phyloP scores from a whole-genome alignment of 2,113 vertebrate genomes.

The Gymnarchus niloticus region DNA sequence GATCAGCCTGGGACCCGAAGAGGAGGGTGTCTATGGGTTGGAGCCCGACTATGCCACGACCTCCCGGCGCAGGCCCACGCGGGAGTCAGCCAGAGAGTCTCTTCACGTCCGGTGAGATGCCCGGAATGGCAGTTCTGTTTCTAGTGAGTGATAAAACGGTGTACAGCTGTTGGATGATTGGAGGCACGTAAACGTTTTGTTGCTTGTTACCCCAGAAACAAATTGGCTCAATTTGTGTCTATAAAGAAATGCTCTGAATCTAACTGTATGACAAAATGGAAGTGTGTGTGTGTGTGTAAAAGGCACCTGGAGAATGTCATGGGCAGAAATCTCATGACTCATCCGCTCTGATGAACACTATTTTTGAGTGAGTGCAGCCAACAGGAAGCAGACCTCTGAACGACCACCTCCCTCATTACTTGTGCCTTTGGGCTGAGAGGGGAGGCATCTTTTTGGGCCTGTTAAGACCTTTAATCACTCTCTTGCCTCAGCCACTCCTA shows the following conservation, averaged over 20 bases:
- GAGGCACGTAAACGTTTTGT: background rate
- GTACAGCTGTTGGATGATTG: background rate
- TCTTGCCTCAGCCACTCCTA: background rate
- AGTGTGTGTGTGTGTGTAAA: background rate
- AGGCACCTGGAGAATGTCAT: background rate
- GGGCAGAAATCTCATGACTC: background rate
- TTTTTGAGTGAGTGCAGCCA: background rate
- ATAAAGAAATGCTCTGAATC: background rate
- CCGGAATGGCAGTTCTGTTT: background rate
- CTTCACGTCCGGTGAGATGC: constrained; percentile 59
- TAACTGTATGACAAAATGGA: background rate
- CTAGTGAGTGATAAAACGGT: background rate
- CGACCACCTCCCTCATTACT: no score
- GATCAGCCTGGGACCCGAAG: constrained; percentile 84
- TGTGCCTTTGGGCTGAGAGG: background rate
- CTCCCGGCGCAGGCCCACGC: constrained; percentile 65
- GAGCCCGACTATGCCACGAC: constrained; percentile 85
- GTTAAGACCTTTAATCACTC: background rate
- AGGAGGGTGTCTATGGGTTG: constrained; percentile 85
- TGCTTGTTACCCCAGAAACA: background rate
- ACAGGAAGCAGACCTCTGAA: background rate
- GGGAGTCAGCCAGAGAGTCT: constrained; percentile 63
- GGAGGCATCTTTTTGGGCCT: background rate
- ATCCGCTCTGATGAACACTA: background rate
- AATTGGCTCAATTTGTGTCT: background rate